Evolutionary conservation across 2,113 vertebrate genomes (phyloP).

Genomic region (Origma solitaria): DNA sequence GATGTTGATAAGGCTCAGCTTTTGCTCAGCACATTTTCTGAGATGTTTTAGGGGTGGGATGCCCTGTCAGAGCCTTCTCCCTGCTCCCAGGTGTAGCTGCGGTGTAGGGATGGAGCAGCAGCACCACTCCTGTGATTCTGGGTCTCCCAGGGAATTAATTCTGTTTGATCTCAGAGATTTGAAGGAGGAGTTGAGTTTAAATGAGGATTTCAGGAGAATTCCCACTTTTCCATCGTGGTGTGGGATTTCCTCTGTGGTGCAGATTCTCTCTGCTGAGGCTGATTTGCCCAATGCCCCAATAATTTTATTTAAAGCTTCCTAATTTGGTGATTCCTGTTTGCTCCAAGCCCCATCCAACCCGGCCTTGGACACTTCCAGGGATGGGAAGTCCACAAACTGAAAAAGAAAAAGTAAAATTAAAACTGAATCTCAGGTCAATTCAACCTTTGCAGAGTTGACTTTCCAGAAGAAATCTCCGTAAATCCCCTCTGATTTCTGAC

Average conservation of each 20-base stretch:
- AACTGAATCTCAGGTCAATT: neutral
- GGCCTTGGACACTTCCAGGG: neutral
- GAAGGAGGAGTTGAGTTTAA: neutral
- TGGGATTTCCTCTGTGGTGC: fast-evolving
- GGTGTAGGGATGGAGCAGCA: fast-evolving
- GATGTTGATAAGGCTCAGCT: neutral
- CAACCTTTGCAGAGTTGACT: neutral
- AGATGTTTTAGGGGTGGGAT: neutral
- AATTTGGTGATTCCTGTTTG: neutral
- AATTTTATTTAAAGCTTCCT: neutral
- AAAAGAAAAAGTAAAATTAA: neutral
- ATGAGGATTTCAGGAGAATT: neutral
- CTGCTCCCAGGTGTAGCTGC: neutral
- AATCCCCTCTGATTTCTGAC: neutral
- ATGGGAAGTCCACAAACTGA: neutral
- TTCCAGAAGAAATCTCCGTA: neutral
- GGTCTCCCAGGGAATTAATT: neutral
- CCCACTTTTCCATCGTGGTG: fast-evolving
- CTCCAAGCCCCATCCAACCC: neutral
- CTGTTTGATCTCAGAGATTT: neutral
- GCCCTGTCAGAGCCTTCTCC: neutral
- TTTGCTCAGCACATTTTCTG: neutral
- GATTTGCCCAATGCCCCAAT: neutral
- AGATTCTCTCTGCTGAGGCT: neutral
- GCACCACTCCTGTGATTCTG: fast-evolving